phyloP scores from a whole-genome alignment of 2,113 vertebrate species.

The Colius striatus region DNA sequence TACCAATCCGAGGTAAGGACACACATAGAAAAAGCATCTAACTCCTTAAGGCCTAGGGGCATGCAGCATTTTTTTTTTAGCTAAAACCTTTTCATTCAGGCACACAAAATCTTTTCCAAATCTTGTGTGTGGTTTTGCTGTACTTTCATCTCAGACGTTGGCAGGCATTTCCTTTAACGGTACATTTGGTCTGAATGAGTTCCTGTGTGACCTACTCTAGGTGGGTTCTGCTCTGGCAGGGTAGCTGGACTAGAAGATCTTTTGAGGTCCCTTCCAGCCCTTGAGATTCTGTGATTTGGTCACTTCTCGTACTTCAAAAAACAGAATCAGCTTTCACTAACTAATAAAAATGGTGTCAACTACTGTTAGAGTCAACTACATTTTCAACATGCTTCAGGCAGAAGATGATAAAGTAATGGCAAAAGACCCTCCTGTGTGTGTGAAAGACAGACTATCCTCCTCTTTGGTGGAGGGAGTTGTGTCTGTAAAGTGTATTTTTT shows the following conservation, averaged over 20 bases:
- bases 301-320: neutral
- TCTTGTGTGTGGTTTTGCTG: neutral
- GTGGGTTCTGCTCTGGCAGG: no score
- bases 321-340: neutral
- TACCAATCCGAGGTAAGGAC: neutral
- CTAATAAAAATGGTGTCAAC: neutral
- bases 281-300: neutral
- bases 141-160: neutral
- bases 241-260: no score
- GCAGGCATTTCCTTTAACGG: neutral
- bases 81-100: neutral
- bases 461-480: neutral
- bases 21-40: neutral
- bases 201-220: no score
- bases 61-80: neutral
- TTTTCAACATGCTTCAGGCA: neutral
- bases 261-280: no score
- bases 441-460: neutral
- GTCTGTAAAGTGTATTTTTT: neutral
- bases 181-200: neutral
- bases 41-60: neutral
- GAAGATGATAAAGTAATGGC: neutral
- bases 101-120: neutral
- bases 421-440: neutral
- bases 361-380: neutral